These are phyloP conservation scores for Chrosomus eos DNA, from an alignment of 2,797 vertebrate species.

Conservation along the genomic window DNA sequence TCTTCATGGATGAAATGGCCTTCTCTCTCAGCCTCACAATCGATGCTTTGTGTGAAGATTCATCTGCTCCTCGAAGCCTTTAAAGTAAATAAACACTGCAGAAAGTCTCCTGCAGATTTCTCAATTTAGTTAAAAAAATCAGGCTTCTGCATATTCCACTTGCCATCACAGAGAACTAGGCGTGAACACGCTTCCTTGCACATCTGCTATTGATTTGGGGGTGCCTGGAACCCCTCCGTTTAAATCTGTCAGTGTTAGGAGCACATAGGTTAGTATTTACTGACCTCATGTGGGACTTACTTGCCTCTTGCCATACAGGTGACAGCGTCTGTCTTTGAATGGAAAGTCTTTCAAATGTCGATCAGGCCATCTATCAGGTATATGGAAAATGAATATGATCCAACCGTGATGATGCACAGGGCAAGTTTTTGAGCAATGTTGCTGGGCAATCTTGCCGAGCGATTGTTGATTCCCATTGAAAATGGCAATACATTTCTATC, in stretches of 20 bases:
- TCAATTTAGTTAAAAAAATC: conserved; percentile 53
- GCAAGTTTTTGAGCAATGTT: too few relatives aligned
- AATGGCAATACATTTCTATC: too few relatives aligned
- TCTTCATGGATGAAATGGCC: conserved; percentile 11
- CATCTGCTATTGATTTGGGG: conserved; percentile 62
- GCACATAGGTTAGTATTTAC: conserved; percentile 41
- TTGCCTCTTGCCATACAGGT: conserved; percentile 42
- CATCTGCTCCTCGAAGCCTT: conserved; percentile 24
- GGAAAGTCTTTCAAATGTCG: conserved; percentile 32
- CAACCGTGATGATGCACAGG: neutral
- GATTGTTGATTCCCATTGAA: too few relatives aligned
- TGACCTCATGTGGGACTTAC: conserved; percentile 44
- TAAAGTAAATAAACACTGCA: conserved; percentile 49
- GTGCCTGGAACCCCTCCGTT: conserved; percentile 47
- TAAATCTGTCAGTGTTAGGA: conserved; percentile 52
- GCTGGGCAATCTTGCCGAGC: too few relatives aligned
- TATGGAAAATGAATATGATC: neutral
- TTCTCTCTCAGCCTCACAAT: conserved; percentile 30
- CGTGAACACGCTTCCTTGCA: conserved; percentile 53
- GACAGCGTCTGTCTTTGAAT: conserved; percentile 18
- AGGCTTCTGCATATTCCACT: conserved; percentile 53
- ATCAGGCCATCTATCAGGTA: neutral
- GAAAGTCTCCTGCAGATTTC: conserved; percentile 51
- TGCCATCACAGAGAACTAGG: conserved; percentile 31
- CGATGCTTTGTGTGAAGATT: conserved; percentile 36